Evolutionary conservation across 2,888 invertebrate genomes (phyloP).

Genomic region (Sphaerophoria rueppellii): DNA sequence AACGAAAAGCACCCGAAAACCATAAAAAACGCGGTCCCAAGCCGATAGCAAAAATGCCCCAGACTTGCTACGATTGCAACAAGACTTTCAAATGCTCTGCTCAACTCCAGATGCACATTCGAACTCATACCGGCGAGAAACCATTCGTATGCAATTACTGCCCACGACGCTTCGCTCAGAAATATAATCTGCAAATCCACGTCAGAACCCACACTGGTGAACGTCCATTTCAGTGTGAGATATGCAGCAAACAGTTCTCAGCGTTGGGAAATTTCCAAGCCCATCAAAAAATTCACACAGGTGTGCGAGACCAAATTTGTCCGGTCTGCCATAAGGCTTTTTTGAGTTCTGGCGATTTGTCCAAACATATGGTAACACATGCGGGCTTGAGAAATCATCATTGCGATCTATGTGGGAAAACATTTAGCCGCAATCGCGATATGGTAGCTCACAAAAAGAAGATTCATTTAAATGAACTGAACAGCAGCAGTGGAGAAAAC

Average conservation of each 20-base stretch:
- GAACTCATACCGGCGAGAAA: slow-evolving; percentile 85
- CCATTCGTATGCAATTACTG: slow-evolving; percentile 85
- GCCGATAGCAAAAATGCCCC: slow-evolving; percentile 84
- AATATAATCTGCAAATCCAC: slow-evolving; percentile 85
- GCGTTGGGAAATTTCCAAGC: slow-evolving; percentile 86
- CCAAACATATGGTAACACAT: slow-evolving; percentile 85
- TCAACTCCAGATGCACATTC: slow-evolving; percentile 85
- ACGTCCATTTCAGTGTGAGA: slow-evolving; percentile 86
- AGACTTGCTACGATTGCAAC: slow-evolving; percentile 84
- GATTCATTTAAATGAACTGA: slow-evolving; percentile 78
- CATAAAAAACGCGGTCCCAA: slow-evolving; percentile 85
- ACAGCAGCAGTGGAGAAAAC: slow-evolving; percentile 73
- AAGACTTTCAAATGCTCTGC: slow-evolving; percentile 86
- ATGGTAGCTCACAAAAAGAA: slow-evolving; percentile 83
- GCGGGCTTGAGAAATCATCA: slow-evolving; percentile 84
- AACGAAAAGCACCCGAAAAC: slow-evolving; percentile 84
- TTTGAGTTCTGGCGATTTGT: slow-evolving; percentile 85
- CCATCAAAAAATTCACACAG: slow-evolving; percentile 86
- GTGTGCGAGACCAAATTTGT: slow-evolving; percentile 85
- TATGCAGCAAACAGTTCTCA: slow-evolving; percentile 85
- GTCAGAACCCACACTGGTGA: slow-evolving; percentile 84
- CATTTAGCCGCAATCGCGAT: slow-evolving; percentile 84
- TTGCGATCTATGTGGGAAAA: slow-evolving; percentile 84
- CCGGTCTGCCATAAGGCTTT: slow-evolving; percentile 85
- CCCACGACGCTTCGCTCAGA: slow-evolving; percentile 84